These are phyloP conservation scores for Bembecia ichneumoniformis DNA, from an alignment of 2,888 invertebrate genomes.

Conservation along the genomic window DNA sequence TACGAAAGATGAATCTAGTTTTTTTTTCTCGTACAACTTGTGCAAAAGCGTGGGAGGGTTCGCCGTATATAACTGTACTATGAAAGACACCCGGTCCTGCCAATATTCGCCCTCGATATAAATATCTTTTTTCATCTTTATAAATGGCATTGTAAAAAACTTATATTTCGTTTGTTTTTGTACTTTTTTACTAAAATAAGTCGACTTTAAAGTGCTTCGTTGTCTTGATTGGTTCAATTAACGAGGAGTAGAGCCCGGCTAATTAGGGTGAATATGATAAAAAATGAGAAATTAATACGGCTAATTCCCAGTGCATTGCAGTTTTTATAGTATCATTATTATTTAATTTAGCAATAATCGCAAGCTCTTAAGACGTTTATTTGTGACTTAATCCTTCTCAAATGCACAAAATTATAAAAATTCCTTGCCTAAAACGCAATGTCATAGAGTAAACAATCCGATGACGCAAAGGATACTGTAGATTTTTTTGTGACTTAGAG, in stretches of 20 bases:
- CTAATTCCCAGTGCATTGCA: no score
- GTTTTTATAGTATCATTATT: no score
- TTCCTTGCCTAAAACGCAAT: constrained; percentile 26
- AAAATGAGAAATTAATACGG: no score
- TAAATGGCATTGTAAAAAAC: background rate
- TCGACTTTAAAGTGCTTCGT: no score
- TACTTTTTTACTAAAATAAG: background rate
- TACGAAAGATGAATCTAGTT: constrained; percentile 43
- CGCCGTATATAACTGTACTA: constrained; percentile 56
- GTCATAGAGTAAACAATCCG: constrained; percentile 60
- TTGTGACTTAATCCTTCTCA: no score
- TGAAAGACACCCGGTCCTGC: constrained; percentile 29
- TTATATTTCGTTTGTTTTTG: background rate
- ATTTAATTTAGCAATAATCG: no score
- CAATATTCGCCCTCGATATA: constrained; percentile 25
- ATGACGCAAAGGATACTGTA: constrained; percentile 29
- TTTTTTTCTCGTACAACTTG: constrained; percentile 48
- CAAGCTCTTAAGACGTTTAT: no score
- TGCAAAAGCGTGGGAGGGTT: constrained; percentile 68
- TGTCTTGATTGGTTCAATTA: no score
- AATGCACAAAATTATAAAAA: no score
- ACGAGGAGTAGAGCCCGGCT: no score
- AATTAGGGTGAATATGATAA: no score
- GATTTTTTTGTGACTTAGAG: constrained; percentile 39
- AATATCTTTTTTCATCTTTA: constrained; percentile 13